Percentiles rank a stretch among this genome's conserved stretches.
phyloP scores from a whole-genome alignment of 1,140 invertebrate species.

The Listronotus bonariensis region DNA sequence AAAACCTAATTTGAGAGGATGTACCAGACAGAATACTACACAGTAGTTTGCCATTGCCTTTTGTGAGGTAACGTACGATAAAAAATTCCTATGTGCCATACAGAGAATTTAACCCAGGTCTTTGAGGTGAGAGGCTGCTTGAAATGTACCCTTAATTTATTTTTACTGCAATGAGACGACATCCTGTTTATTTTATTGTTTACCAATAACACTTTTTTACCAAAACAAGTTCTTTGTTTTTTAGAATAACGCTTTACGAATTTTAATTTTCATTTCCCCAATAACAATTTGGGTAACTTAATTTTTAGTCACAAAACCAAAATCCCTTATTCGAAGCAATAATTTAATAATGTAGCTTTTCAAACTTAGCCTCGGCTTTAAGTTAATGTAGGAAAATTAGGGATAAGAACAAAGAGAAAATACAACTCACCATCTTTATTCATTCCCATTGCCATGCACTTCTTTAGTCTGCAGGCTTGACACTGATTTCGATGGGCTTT shows the following conservation, averaged over 20 bases:
- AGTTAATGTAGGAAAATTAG: slow-evolving; percentile 29
- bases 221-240: too few species aligned
- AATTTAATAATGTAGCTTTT: slow-evolving; percentile 33
- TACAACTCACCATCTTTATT: slow-evolving; percentile 95
- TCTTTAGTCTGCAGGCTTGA: slow-evolving; percentile 96
- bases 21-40: too few species aligned
- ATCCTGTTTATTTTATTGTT: too few species aligned
- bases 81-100: too few species aligned
- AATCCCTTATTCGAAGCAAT: slow-evolving; percentile 25
- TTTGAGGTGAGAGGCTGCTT: too few species aligned
- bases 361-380: slow-evolving; percentile 28
- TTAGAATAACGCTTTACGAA: background rate
- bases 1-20: too few species aligned
- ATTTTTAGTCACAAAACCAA: slow-evolving; percentile 30
- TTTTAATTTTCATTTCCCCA: slow-evolving; percentile 5
- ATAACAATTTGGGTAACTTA: slow-evolving; percentile 8
- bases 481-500: slow-evolving; percentile 99
- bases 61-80: too few species aligned
- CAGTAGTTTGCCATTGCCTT: too few species aligned
- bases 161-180: too few species aligned
- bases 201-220: too few species aligned
- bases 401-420: slow-evolving; percentile 16
- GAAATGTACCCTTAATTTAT: too few species aligned
- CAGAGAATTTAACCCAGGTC: too few species aligned
- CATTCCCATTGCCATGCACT: slow-evolving; percentile 99